Evolutionary conservation across 35 echinoderm and acorn worm species (phyloP).

Genomic region (Stichopus chloronotus): DNA sequence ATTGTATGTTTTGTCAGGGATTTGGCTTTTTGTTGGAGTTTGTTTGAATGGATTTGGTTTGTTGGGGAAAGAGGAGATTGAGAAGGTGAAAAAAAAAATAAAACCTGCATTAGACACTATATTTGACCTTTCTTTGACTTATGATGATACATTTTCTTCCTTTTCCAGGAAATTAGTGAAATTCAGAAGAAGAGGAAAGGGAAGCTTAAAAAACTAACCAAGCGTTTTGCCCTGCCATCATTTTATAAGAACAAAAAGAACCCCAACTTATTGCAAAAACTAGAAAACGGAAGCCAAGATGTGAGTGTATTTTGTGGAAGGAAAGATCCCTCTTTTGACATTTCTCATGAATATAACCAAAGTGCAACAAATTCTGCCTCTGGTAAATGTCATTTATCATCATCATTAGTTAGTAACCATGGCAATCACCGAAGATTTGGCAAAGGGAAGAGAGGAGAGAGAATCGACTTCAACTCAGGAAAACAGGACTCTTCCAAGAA

Average conservation of each 20-base stretch:
- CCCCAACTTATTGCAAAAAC: not conserved
- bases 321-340: not conserved
- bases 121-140: too few species aligned
- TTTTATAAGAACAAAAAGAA: not conserved
- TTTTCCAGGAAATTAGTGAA: too few species aligned
- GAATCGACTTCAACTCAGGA: not conserved
- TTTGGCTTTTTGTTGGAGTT: too few species aligned
- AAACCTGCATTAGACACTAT: too few species aligned
- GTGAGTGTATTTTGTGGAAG: not conserved
- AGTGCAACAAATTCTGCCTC: not conserved
- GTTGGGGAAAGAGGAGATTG: too few species aligned
- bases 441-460: not conserved
- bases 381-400: not conserved
- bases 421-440: not conserved
- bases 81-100: too few species aligned
- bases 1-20: too few species aligned
- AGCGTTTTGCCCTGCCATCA: not conserved
- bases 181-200: not conserved
- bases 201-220: not conserved
- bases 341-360: not conserved
- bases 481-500: not conserved
- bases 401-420: not conserved
- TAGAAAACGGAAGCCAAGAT: not conserved
- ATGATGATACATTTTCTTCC: too few species aligned
- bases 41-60: too few species aligned